These are phyloP conservation scores for Patella pellucida DNA, from an alignment of 2,888 invertebrate species.

Conservation along the genomic window DNA sequence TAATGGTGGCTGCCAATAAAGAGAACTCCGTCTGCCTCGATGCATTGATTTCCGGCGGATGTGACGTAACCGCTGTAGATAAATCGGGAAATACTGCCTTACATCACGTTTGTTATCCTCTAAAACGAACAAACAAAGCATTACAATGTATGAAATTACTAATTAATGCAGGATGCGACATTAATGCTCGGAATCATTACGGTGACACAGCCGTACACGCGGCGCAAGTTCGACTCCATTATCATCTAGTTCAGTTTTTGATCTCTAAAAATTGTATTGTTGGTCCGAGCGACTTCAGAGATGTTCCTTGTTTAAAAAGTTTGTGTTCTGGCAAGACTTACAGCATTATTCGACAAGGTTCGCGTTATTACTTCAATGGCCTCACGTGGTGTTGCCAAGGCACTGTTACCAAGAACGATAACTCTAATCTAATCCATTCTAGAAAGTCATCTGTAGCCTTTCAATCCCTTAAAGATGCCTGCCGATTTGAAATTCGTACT, in stretches of 20 bases:
- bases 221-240: not conserved
- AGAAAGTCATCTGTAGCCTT: not conserved
- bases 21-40: conserved; percentile 1
- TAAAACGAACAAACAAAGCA: not conserved
- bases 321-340: conserved; percentile 1
- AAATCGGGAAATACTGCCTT: conserved; percentile 4
- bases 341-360: not conserved
- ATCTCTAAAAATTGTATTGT: not conserved
- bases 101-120: not conserved
- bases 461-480: conserved; percentile 1
- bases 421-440: not conserved
- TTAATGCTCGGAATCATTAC: not conserved
- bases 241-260: not conserved
- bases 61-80: not conserved
- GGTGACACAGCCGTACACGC: not conserved
- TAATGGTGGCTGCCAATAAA: conserved; percentile 1
- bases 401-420: not conserved
- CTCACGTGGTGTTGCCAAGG: not conserved
- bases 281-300: not conserved
- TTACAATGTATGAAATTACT: not conserved
- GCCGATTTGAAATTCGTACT: conserved; percentile 1
- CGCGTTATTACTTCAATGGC: not conserved
- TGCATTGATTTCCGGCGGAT: not conserved
- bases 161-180: not conserved
- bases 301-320: not conserved